Evolutionary conservation across 2,797 vertebrate genomes (phyloP).

Genomic region (Xenentodon cancila): DNA sequence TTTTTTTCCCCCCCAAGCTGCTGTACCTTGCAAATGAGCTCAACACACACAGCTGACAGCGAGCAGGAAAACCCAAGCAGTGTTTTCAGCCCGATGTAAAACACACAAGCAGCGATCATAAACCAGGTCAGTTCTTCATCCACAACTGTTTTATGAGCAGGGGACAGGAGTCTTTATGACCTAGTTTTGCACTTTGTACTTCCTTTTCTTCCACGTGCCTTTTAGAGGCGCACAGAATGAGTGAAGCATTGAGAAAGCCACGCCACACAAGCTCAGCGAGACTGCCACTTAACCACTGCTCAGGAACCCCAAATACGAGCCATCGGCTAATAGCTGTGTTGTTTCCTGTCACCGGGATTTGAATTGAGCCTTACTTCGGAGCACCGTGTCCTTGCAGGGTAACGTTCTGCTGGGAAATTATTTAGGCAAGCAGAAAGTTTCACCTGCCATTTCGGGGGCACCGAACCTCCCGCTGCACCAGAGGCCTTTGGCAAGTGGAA

Average conservation of each 20-base stretch:
- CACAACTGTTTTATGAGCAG: constrained; percentile 28
- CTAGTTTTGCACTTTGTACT: constrained; percentile 51
- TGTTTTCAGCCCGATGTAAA: constrained; percentile 39
- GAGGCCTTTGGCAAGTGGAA: constrained; percentile 82
- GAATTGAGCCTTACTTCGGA: constrained; percentile 63
- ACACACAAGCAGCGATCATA: constrained; percentile 15
- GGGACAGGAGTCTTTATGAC: constrained; percentile 29
- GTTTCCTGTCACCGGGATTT: constrained; percentile 63
- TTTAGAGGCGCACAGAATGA: constrained; percentile 36
- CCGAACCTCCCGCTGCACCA: constrained; percentile 72
- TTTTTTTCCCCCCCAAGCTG: background rate
- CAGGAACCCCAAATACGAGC: constrained; percentile 34
- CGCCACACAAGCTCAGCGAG: constrained; percentile 61
- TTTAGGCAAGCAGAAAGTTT: constrained; percentile 84
- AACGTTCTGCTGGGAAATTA: constrained; percentile 82
- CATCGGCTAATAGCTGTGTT: constrained; percentile 57
- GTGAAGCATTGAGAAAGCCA: constrained; percentile 47
- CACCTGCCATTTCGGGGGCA: constrained; percentile 82
- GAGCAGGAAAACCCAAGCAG: constrained; percentile 14
- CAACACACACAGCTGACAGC: constrained; percentile 31
- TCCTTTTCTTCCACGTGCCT: constrained; percentile 34
- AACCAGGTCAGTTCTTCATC: constrained; percentile 24
- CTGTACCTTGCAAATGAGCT: constrained; percentile 11
- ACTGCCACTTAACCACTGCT: constrained; percentile 61
- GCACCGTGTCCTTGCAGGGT: constrained; percentile 62